Conservation (phyloP, 2,113 vertebrate species). For the Ptilonorhynchus violaceus region DNA sequence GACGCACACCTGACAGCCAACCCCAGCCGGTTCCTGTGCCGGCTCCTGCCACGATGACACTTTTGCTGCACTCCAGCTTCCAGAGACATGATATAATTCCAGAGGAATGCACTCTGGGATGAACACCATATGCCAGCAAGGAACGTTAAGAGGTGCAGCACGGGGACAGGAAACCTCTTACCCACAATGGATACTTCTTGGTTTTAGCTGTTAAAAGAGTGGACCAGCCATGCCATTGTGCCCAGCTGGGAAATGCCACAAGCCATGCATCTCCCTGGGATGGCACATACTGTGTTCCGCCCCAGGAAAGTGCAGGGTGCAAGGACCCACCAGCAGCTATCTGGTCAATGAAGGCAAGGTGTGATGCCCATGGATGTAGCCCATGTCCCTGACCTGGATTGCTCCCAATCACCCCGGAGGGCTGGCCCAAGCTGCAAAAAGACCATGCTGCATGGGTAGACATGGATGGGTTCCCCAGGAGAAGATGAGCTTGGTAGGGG, state of each 20-base stretch:
- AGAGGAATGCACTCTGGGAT: background rate
- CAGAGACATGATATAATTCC: slow-evolving; percentile 1
- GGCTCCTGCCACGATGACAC: background rate
- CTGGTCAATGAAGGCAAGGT: background rate
- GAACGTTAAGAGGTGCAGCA: background rate
- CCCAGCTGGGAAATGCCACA: background rate
- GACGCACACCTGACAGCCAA: background rate
- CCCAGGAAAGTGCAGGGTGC: background rate
- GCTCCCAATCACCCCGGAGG: accelerated
- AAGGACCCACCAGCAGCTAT: background rate
- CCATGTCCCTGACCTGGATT: background rate
- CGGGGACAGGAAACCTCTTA: background rate
- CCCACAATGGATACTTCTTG: accelerated
- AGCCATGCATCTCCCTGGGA: background rate
- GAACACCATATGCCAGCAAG: background rate
- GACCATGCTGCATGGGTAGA: background rate
- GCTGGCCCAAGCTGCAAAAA: background rate
- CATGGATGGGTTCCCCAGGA: background rate
- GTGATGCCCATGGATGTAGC: background rate
- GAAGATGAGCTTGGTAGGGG: background rate
- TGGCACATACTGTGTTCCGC: background rate
- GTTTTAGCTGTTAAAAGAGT: background rate
- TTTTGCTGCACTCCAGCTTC: background rate
- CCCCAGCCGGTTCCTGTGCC: background rate
- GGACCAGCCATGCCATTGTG: accelerated